These are phyloP conservation scores for Lasioglossum figueresi DNA, from an alignment of 2,888 invertebrate species.

Conservation along the genomic window DNA sequence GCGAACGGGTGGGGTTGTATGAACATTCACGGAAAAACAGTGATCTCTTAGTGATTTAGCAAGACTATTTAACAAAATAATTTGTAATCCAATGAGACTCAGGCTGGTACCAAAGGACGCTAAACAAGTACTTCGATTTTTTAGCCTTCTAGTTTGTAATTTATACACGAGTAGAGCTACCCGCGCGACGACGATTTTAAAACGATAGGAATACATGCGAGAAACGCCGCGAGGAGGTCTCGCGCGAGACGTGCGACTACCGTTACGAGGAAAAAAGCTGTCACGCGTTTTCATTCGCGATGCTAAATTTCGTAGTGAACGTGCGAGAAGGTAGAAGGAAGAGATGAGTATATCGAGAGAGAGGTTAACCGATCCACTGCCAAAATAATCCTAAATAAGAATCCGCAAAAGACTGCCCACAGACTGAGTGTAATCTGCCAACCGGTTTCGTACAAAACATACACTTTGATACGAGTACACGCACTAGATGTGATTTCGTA, in stretches of 20 bases:
- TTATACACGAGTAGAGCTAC: slow-evolving; percentile 60
- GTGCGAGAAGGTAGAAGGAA: not conserved
- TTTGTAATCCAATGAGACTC: slow-evolving; percentile 75
- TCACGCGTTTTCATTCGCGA: slow-evolving; percentile 6
- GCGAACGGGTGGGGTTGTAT: not conserved
- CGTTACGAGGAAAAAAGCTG: slow-evolving; percentile 21
- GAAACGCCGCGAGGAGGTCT: slow-evolving; percentile 17
- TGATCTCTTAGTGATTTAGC: slow-evolving; percentile 73
- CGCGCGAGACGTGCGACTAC: slow-evolving; percentile 64
- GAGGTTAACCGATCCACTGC: slow-evolving; percentile 61
- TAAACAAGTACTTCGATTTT: slow-evolving; percentile 66
- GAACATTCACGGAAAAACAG: slow-evolving; percentile 49
- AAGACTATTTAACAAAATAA: slow-evolving; percentile 76
- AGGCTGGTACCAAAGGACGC: slow-evolving; percentile 77
- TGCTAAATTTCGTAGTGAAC: not conserved
- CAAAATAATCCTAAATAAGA: slow-evolving; percentile 58
- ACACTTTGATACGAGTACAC: slow-evolving; percentile 50
- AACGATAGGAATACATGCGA: not conserved
- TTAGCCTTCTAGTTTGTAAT: slow-evolving; percentile 71
- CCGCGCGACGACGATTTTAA: slow-evolving; percentile 43
- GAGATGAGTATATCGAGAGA: not conserved
- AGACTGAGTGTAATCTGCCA: slow-evolving; percentile 40
- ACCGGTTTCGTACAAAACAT: slow-evolving; percentile 52
- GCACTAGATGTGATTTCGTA: slow-evolving; percentile 6
- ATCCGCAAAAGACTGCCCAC: slow-evolving; percentile 52